Conservation (phyloP, 2,888 invertebrate genomes). For the Omphaloscelis lunosa region DNA sequence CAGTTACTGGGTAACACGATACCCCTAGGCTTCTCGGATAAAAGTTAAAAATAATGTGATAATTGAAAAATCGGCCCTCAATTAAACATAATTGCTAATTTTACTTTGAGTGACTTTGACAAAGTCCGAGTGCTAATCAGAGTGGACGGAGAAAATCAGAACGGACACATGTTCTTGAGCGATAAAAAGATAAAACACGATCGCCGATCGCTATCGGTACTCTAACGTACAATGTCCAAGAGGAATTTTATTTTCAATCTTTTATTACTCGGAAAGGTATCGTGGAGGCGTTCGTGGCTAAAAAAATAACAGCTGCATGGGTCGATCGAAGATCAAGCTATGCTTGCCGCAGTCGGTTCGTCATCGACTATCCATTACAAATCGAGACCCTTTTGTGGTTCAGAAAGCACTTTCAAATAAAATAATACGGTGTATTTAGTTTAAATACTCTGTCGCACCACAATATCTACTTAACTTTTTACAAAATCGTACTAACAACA, state of each 20-base stretch:
- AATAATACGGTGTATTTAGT: too few relatives aligned
- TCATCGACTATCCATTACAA: too few relatives aligned
- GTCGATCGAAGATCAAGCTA: too few relatives aligned
- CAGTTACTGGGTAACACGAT: too few relatives aligned
- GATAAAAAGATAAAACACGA: constrained; percentile 56
- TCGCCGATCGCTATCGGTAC: constrained; percentile 46
- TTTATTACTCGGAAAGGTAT: too few relatives aligned
- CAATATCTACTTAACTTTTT: neutral
- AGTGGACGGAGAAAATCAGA: constrained; percentile 10
- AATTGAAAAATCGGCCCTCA: neutral
- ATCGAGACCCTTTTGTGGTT: too few relatives aligned
- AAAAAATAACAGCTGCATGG: too few relatives aligned
- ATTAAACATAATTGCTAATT: neutral
- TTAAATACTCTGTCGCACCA: too few relatives aligned
- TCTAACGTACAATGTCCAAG: neutral
- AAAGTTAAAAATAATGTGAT: neutral
- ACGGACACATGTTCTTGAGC: neutral
- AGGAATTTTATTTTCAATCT: too few relatives aligned
- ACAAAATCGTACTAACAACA: neutral
- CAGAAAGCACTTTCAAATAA: too few relatives aligned
- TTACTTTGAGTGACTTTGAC: constrained; percentile 6
- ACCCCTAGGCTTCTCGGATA: neutral
- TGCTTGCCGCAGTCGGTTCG: too few relatives aligned
- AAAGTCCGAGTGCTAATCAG: constrained; percentile 4
- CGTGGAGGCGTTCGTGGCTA: too few relatives aligned